A percentile compares a stretch with the other conserved stretches of the same genome.
Evolutionary conservation across 2,888 invertebrate species (phyloP).

Genomic region (Tinea pellionella): DNA sequence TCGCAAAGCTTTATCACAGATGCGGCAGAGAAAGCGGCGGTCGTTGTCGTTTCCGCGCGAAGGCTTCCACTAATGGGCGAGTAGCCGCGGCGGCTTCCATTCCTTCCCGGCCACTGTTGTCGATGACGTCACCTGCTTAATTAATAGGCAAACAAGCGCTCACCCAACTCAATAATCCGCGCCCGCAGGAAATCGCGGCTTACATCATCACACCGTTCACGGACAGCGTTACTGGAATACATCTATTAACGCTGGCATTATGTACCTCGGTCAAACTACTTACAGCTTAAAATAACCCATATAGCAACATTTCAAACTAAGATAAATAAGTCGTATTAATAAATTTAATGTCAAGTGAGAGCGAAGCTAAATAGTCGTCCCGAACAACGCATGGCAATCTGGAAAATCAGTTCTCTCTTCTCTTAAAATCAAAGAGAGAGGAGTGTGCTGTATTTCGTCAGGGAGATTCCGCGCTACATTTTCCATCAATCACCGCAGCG

Average conservation of each 20-base stretch:
- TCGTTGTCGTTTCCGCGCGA: conserved; percentile 67
- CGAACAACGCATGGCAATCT: not conserved
- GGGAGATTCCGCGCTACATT: conserved; percentile 28
- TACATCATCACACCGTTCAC: conserved; percentile 57
- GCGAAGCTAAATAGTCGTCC: not conserved
- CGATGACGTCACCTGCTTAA: conserved; percentile 58
- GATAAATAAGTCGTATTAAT: too few species aligned
- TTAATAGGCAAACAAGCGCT: conserved; percentile 50
- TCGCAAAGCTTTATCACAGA: not conserved
- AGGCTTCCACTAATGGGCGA: conserved; percentile 53
- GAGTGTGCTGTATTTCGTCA: conserved; percentile 42
- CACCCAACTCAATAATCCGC: conserved; percentile 34
- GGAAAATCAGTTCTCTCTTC: not conserved
- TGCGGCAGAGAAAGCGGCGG: conserved; percentile 55
- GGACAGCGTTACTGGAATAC: conserved; percentile 26
- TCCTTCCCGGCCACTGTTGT: conserved; percentile 28
- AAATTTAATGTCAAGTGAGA: not conserved
- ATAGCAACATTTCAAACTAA: not conserved
- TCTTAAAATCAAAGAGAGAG: not conserved
- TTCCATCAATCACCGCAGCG: conserved; percentile 41
- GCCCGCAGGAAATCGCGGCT: conserved; percentile 57
- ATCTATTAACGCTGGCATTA: conserved; percentile 33
- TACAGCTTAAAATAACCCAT: not conserved
- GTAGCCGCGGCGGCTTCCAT: conserved; percentile 26
- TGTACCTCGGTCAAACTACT: not conserved